Evolutionary conservation across 2,113 vertebrate species (phyloP).

Genomic region (Percina caprodes): DNA sequence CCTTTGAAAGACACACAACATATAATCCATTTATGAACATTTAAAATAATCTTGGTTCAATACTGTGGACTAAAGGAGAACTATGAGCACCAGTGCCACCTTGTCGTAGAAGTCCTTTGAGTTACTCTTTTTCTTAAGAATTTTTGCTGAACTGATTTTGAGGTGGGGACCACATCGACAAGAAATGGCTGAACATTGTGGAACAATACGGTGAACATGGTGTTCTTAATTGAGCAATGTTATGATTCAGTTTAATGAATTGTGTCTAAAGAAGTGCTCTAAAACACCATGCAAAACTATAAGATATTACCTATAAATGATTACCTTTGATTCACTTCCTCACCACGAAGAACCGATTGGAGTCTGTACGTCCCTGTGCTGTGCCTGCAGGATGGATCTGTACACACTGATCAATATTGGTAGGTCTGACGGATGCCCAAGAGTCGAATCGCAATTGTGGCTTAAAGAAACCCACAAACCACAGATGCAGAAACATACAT

Average conservation of each 20-base stretch:
- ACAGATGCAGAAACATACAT: background rate
- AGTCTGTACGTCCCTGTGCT: constrained; percentile 27
- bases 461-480: background rate
- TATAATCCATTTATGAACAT: background rate
- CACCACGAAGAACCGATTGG: constrained; percentile 19
- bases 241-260: constrained; percentile 26
- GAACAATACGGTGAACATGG: background rate
- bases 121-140: constrained; percentile 1
- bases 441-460: background rate
- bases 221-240: constrained; percentile 12
- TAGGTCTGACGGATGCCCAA: background rate
- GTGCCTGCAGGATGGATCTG: constrained; percentile 37
- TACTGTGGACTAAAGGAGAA: background rate
- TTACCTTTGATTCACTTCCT: constrained; percentile 18
- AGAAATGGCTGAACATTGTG: background rate
- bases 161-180: background rate
- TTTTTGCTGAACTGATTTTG: constrained; percentile 21
- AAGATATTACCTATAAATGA: constrained; percentile 24
- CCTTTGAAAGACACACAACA: background rate
- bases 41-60: background rate
- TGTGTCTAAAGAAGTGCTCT: constrained; percentile 7
- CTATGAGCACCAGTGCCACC: background rate
- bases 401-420: constrained; percentile 52
- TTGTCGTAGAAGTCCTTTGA: background rate
- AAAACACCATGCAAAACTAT: constrained; percentile 16